Base-by-base conservation (phyloP, 2,888 invertebrate genomes). In the Xylocampa areola region DNA sequence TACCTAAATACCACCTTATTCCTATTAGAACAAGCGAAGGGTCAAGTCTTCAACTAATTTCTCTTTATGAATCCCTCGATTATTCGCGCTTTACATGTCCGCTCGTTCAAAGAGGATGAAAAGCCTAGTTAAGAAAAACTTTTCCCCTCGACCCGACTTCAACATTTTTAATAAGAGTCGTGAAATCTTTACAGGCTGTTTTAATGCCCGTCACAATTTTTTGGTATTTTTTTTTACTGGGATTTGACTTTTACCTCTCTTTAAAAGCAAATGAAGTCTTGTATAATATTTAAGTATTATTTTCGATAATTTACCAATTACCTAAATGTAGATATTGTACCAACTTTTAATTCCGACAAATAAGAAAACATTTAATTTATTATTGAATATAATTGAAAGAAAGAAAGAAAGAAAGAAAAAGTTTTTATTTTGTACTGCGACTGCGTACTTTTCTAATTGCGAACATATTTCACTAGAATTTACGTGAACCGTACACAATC, bases 81-180 rank as follows among this genome's bases (percentile, higher is more conserved):
- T 77, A 81, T 77, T n/a, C 67, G 70, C 74, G 62, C 79, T 82
- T 77, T 79, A 74, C 76, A 71, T 73, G 59, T 70, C 67, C 54
- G 53, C 48, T 61, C 68, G 69, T 74, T 76, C 76, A 78, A 79
- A 81, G 68, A 69, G 65, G 76, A 77, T 75, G 76, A 77, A 82
- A 82, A 77, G 75, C 74, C 74, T 77, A 77, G 75, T 79, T 82
- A 75, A 72, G 75, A 65, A 76, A 68, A 77, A 80, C 71, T 79
- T 79, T 71, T 68, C n/a, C 52, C 67, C 57, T 58, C 69, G 41
- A 32, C 54, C 41, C 53, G 35, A 44, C 64, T 75, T 73, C 59
- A 74, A 74, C 59, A 66, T 73, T 79, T 79, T 81, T 76, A 78
- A 77, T 75, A 77, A 68, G 64, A 70, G 62, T 72, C 63, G 58